Conservation (phyloP, 1,140 invertebrate genomes). For the Meloidogyne floridensis region DNA sequence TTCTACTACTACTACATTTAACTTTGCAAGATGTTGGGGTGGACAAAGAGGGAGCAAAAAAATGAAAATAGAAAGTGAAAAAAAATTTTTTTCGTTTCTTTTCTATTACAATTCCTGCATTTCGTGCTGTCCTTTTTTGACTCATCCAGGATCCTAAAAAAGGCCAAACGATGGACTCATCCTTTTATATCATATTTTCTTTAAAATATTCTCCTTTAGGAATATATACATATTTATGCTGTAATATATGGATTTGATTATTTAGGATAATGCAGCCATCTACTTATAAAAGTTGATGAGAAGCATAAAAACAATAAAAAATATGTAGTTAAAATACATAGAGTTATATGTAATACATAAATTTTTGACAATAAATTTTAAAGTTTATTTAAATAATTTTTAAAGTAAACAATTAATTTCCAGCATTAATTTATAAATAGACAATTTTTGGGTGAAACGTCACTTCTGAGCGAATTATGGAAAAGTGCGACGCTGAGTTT, state of each 20-base stretch:
- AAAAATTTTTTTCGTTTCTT: not conserved
- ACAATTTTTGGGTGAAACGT: no score
- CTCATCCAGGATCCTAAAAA: not conserved
- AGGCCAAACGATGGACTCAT: not conserved
- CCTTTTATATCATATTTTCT: not conserved
- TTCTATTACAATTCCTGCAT: not conserved
- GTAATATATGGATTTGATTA: not conserved
- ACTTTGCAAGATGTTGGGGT: constrained; percentile 5
- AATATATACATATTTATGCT: no score
- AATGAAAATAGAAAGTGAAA: not conserved
- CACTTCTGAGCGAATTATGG: no score
- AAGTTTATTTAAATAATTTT: no score
- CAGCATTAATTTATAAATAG: no score
- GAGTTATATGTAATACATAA: no score
- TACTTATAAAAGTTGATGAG: no score
- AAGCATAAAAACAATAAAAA: not conserved
- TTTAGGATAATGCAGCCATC: not conserved
- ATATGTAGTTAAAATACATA: no score
- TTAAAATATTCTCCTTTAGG: not conserved
- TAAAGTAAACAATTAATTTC: no score
- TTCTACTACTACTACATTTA: constrained; percentile 17
- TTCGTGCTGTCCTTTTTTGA: not conserved
- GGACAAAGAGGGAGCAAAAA: constrained; percentile 4
- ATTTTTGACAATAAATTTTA: no score
- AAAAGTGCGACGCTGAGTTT: no score